A percentile compares a stretch with the other conserved stretches of the same genome.
These are phyloP conservation scores for Brachyhypopomus gauderio DNA, from an alignment of 2,113 vertebrate species.

Conservation along the genomic window DNA sequence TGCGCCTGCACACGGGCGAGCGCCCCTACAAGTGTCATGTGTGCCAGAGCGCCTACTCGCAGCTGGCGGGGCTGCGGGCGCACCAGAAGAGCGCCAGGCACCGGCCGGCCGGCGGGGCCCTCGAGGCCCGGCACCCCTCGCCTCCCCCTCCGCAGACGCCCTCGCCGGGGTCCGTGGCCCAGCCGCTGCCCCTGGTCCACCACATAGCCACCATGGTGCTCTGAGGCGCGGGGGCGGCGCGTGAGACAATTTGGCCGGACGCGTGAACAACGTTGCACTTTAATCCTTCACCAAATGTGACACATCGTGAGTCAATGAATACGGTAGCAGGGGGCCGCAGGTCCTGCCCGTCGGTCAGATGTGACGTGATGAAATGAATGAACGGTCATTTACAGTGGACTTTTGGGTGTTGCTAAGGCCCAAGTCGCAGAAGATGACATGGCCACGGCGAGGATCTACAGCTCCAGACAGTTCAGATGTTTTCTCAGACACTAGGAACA, in stretches of 20 bases:
- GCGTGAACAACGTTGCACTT: constrained; percentile 30
- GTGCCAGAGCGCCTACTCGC: constrained; percentile 97
- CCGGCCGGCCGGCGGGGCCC: constrained; percentile 75
- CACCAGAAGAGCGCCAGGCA: constrained; percentile 98
- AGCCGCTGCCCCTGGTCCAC: constrained; percentile 78
- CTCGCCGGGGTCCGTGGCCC: constrained; percentile 72
- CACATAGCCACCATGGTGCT: constrained; percentile 92
- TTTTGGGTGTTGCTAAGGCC: too few relatives aligned
- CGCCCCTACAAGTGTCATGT: constrained; percentile 97
- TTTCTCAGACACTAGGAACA: background rate
- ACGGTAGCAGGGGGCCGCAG: too few relatives aligned
- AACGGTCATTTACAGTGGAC: too few relatives aligned
- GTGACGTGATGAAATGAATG: background rate
- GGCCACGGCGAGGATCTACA: too few relatives aligned
- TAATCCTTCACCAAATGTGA: constrained; percentile 10
- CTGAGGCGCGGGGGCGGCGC: constrained; percentile 67
- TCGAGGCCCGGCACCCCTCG: constrained; percentile 70
- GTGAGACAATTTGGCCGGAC: background rate
- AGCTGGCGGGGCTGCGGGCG: constrained; percentile 93
- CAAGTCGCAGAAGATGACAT: too few relatives aligned
- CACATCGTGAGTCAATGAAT: background rate
- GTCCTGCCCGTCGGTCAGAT: background rate
- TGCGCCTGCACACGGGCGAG: constrained; percentile 96
- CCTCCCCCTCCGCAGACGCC: constrained; percentile 71
- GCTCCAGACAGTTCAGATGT: background rate